Base-by-base conservation (phyloP, 2,888 invertebrate species). In the Philhelius pedissequus region DNA sequence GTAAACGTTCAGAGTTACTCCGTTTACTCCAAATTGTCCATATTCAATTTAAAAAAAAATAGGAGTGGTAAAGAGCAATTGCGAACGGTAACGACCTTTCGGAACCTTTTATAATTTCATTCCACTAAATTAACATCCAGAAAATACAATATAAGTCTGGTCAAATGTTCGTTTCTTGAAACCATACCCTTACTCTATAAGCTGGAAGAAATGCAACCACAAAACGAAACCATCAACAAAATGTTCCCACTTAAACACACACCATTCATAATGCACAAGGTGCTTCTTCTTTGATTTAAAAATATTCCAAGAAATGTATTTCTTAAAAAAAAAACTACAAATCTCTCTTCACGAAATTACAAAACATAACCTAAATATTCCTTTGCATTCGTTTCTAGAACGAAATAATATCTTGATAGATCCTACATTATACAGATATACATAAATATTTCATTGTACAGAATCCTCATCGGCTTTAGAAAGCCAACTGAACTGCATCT, bases 401-500 rank as follows among this genome's bases (percentile, higher is more conserved):
- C 22, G 18, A 71, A 48, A 35, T 78, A 45, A 78, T 56, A 35
- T 20, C 70, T 18, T 48, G 48, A 48, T 48, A 22, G n/a, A 38
- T n/a, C n/a, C n/a, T 54, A 35, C 9, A 43, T 3, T 15, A 40
- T n/a, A 11, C 11, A 32, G 3, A 2, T 38, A 9, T 30, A 15
- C 9, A 62, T 22, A 32, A 43, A 64, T 25, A 64, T 38, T 54
- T 30, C 66, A 32, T 48, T 22, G 7, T 52, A 32, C 18, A 32
- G 13, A 54, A 78, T 73, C 64, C 78, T 30, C 74, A 79, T 9
- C 50, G 50, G 64, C 79, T 79, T 79, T 73, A 60, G 79, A 74
- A 74, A 66, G 18, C 60, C 52, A 74, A 45, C 43, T 74, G 20
- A 74, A 45, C 7, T 68, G 60, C 79, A 79, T 74, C 58, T 60